Conservation (phyloP, 37 sponge, comb jelly and placozoan genomes). For the Oopsacas minuta region DNA sequence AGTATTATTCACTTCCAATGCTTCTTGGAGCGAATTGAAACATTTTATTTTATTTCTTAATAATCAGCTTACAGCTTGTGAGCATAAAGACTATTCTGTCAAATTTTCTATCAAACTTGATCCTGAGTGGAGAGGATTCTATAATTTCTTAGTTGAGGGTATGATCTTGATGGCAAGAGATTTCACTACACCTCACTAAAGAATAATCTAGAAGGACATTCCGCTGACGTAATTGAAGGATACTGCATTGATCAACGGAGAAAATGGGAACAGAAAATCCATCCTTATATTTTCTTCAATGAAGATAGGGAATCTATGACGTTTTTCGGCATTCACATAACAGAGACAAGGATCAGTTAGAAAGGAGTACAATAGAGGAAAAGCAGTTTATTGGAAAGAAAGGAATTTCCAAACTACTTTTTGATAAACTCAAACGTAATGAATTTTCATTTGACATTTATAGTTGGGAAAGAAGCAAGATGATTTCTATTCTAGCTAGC, state of each 20-base stretch:
- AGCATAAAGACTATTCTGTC: slow-evolving; percentile 43
- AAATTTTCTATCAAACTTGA: not conserved
- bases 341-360: too few relatives aligned
- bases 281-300: slow-evolving; percentile 93
- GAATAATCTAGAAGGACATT: not conserved
- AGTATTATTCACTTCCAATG: slow-evolving; percentile 23
- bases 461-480: not conserved
- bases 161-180: slow-evolving; percentile 28
- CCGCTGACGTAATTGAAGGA: not conserved
- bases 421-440: not conserved
- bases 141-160: slow-evolving; percentile 26
- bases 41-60: slow-evolving; percentile 69
- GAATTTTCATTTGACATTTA: not conserved
- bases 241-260: not conserved
- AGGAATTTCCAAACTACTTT: slow-evolving; percentile 24
- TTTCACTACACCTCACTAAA: slow-evolving; percentile 11
- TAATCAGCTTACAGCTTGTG: slow-evolving; percentile 58
- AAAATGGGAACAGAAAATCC: slow-evolving; percentile 26
- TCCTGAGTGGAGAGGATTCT: slow-evolving; percentile 20
- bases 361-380: slow-evolving; percentile 8
- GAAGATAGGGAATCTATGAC: slow-evolving; percentile 52
- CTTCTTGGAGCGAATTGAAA: slow-evolving; percentile 67
- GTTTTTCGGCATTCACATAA: slow-evolving; percentile 60
- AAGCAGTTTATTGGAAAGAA: slow-evolving; percentile 19
- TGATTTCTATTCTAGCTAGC: not conserved